Base-by-base conservation (phyloP, 2,113 vertebrate species). In the Mionectes macconnelli region DNA sequence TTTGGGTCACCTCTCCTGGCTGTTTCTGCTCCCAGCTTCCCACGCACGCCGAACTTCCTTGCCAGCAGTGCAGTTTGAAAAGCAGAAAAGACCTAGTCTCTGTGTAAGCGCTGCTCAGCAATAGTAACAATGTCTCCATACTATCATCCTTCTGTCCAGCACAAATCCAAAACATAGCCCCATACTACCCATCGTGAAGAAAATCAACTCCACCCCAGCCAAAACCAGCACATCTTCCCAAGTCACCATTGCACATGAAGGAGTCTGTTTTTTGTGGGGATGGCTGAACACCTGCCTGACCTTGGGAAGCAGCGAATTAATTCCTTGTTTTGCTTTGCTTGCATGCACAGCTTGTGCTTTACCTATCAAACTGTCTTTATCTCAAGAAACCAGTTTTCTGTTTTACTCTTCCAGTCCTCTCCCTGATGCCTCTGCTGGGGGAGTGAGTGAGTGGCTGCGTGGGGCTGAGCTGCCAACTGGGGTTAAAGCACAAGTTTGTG, bases 381-480 rank as follows among this genome's bases (percentile, higher is more conserved):
- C 39, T 49, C 40, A 69, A 17, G 7, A 18, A 25, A 17, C 2
- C 6, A 14, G 8, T 57, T 63, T 28, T 47, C 27, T 0, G 0
- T 42, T 23, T 42, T 23, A 49, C 17, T 37, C 35, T 63, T 35
- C 35, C 31, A 17, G 14, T 37, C 70, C 72, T 70, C 42, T 63
- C 31, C 18, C 10, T 10, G 30, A 4, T 14, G 9, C 14, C 35
- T 19, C 27, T 42, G 42, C 22, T 42, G 27, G 18, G 18, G 4
- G 2, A 70, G 22, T 56, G 42, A 35, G 18, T 0, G 0, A 70
- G 49, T 16, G 17, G 22, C 35, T 77, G 21, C 0, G 0, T 24
- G 28, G 64, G 15, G 40, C 22, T 50, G 15, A 77, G 31, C 11
- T 84, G 24, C 35, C 28, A 33, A 19, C 27, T 77, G 18, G 35